Conservation (phyloP, 2,797 vertebrate genomes). For the Chaenodraco wilsoni region DNA sequence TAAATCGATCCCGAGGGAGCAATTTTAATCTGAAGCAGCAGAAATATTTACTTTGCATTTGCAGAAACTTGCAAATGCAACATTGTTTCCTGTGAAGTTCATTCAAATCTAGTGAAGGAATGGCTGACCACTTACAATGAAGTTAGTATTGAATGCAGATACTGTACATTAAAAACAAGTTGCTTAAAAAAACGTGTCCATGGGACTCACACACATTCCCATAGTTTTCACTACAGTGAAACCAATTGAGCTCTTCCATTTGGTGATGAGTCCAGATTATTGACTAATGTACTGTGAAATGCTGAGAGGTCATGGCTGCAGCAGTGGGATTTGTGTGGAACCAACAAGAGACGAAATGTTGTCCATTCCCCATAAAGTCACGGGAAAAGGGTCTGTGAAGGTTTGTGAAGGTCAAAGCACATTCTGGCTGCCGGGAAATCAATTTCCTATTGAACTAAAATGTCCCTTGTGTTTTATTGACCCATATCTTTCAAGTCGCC, state of each 20-base stretch:
- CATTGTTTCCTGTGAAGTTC: not conserved
- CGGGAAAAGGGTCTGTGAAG: constrained; percentile 48
- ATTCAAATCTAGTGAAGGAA: not conserved
- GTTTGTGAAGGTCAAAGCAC: constrained; percentile 74
- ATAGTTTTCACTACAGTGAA: constrained; percentile 24
- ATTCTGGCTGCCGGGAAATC: constrained; percentile 70
- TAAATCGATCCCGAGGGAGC: not conserved
- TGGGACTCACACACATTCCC: constrained; percentile 5
- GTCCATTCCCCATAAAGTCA: constrained; percentile 57
- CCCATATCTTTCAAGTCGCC: constrained; percentile 76
- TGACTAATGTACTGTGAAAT: constrained; percentile 47
- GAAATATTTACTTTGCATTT: not conserved
- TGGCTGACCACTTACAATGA: not conserved
- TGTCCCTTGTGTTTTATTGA: constrained; percentile 81
- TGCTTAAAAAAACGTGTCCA: not conserved
- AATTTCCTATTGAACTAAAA: constrained; percentile 77
- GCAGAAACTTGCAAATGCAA: not conserved
- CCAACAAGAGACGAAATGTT: constrained; percentile 52
- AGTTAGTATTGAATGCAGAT: not conserved
- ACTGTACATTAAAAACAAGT: not conserved
- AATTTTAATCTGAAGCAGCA: not conserved
- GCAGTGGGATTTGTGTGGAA: constrained; percentile 38
- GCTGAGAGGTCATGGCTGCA: constrained; percentile 10
- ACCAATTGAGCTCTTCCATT: constrained; percentile 19
- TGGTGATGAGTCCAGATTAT: constrained; percentile 45